Evolutionary conservation across 1,140 invertebrate species (phyloP).

Genomic region (Lamellibrachia luymesi): DNA sequence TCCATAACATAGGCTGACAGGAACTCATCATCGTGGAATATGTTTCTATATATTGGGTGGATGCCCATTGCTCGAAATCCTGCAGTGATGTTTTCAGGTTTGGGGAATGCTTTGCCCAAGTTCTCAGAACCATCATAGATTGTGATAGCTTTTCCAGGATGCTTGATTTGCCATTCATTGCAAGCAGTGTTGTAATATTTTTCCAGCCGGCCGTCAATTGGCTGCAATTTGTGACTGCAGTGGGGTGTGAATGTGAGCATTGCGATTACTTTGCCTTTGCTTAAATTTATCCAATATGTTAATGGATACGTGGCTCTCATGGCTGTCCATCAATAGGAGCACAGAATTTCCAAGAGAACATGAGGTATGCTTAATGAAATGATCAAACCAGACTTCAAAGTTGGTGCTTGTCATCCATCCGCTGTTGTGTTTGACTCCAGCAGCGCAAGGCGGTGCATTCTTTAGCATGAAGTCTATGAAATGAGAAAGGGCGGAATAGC

Average conservation of each 20-base stretch:
- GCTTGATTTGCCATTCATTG: slow-evolving; percentile 57
- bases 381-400: slow-evolving; percentile 20
- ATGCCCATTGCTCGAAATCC: too few species aligned
- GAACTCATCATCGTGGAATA: too few species aligned
- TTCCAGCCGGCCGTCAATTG: slow-evolving; percentile 37
- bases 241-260: slow-evolving; percentile 34
- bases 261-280: slow-evolving; percentile 27
- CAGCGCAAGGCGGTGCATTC: slow-evolving; percentile 54
- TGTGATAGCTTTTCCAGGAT: slow-evolving; percentile 49
- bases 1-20: too few species aligned
- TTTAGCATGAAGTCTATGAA: slow-evolving; percentile 52
- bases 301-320: slow-evolving; percentile 33
- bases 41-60: too few species aligned
- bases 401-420: slow-evolving; percentile 61
- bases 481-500: slow-evolving; percentile 38
- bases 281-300: slow-evolving; percentile 19
- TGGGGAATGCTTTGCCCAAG: too few species aligned
- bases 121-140: slow-evolving; percentile 44
- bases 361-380: slow-evolving; percentile 51
- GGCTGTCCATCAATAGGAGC: slow-evolving; percentile 38
- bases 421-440: slow-evolving; percentile 49
- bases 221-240: slow-evolving; percentile 27
- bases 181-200: slow-evolving; percentile 36
- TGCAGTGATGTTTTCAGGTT: too few species aligned
- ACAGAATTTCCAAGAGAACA: slow-evolving; percentile 36